Base-by-base conservation (phyloP, 2,797 vertebrate genomes). In the Stomatorhinus walkeri region DNA sequence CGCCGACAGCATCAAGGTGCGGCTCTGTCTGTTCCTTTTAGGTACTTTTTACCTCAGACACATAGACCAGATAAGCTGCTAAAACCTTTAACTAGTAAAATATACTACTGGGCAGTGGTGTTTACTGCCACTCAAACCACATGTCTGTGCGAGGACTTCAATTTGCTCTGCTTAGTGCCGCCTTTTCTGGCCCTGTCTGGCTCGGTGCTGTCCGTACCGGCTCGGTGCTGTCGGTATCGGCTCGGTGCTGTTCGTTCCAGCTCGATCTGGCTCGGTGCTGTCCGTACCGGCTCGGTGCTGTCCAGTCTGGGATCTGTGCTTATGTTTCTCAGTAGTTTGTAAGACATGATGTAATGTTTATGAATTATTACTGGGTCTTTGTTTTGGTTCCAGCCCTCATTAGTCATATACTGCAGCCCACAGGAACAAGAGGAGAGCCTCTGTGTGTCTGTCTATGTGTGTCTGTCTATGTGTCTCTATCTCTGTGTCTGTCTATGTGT, bases 1-100 rank as follows among this genome's bases (percentile, higher is more conserved):
- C 43, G 98, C 98, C 0, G 98, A 99, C 94, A 99, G 98, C 92
- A 99, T 99, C 93, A 99, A 99, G 97, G 98, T 95, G 91, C 46
- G 22, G 46, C 46, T 49, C 46, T 7, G 4, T 72, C 61, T 68
- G 3, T 12, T 68, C 9, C 61, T 10, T 68, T 28, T 24, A 28
- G 61, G 9, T 64, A 9, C 22, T 64, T 64, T 64, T 28, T 64
- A 64, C 59, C 22, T 28, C 8, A 64, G 7, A n/a, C 6, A 6
- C 6, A 10, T 12, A 64, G 24, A 32, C 28, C 24, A 32, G 24
- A 28, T 68, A 12, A 68, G 32, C 22, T 68, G 24, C 12, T 28
- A 36, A 72, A 72, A 16, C 64, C 28, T 36, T 72, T 72, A 16
- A 72, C 28, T 36, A 72, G 28, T 32, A 36, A 36, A 72, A 72